Conservation (phyloP, 2,888 invertebrate genomes). For the Harmothoe impar region DNA sequence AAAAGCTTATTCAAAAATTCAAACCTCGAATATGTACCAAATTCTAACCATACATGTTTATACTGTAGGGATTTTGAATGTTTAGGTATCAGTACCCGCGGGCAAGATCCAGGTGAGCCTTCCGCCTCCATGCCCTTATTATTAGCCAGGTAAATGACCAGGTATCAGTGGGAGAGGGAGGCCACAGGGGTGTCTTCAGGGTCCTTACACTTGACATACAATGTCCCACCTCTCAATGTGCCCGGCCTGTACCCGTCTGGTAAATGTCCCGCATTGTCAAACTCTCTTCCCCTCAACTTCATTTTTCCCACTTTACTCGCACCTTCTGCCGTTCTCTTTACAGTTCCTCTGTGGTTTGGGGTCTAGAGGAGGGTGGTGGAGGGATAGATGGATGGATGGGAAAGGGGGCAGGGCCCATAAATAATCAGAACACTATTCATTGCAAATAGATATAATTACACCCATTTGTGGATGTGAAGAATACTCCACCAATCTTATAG, state of each 20-base stretch:
- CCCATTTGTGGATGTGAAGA: neutral
- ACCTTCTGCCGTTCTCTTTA: constrained; percentile 26
- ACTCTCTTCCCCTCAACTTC: constrained; percentile 9
- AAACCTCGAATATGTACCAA: no score
- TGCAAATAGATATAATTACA: neutral
- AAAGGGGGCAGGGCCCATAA: neutral
- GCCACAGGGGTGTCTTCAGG: constrained; percentile 11
- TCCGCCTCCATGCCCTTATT: constrained; percentile 42
- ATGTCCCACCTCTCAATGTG: constrained; percentile 20
- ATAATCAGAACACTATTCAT: neutral
- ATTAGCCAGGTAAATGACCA: neutral
- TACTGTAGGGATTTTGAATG: no score
- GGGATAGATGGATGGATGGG: no score
- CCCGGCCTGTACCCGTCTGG: constrained; percentile 18
- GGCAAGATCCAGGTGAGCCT: constrained; percentile 27
- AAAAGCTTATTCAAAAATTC: no score
- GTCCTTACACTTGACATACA: constrained; percentile 21
- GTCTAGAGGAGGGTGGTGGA: no score
- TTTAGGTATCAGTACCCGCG: neutral
- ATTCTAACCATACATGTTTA: no score
- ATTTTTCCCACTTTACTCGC: constrained; percentile 31
- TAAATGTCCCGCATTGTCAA: constrained; percentile 42
- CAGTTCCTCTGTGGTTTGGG: neutral
- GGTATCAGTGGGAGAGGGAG: neutral
- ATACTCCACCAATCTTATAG: no score